Percentiles rank a stretch among this genome's conserved stretches.
Conservation (phyloP, 2,888 invertebrate species). For the Calameuta filiformis region DNA sequence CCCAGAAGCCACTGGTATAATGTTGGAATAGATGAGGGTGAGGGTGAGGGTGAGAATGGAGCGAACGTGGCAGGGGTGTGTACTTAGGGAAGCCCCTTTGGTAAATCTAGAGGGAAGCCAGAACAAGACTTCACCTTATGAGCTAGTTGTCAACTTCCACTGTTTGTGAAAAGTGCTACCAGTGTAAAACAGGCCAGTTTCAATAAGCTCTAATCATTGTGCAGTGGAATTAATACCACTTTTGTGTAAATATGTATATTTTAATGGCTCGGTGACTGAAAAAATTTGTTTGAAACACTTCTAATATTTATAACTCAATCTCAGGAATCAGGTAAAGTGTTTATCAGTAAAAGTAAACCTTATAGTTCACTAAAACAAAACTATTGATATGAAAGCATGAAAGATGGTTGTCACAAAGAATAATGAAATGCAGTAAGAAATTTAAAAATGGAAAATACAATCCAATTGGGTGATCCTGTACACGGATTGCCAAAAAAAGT, state of each 20-base stretch:
- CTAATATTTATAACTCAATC: not conserved
- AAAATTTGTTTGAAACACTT: not conserved
- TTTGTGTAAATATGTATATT: not conserved
- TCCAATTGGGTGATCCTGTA: not conserved
- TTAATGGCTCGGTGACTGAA: not conserved
- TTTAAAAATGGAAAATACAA: not conserved
- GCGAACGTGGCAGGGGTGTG: slow-evolving; percentile 40
- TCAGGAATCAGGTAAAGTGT: not conserved
- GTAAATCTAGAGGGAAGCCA: slow-evolving; percentile 56
- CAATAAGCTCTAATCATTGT: not conserved
- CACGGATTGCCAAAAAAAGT: not conserved
- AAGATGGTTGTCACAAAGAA: not conserved
- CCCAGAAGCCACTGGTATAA: slow-evolving; percentile 46
- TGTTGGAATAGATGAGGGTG: slow-evolving; percentile 24
- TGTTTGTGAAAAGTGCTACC: slow-evolving; percentile 48
- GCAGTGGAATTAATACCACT: not conserved
- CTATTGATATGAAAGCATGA: not conserved
- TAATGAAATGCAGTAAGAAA: not conserved
- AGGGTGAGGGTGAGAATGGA: slow-evolving; percentile 37
- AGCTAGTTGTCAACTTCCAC: slow-evolving; percentile 47
- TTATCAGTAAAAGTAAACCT: not conserved
- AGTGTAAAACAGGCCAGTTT: slow-evolving; percentile 5
- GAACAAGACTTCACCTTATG: slow-evolving; percentile 50
- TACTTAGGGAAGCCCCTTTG: slow-evolving; percentile 47
- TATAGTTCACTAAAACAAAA: not conserved